Evolutionary conservation across 2,113 vertebrate genomes (phyloP).

Genomic region (Festucalex cinctus): DNA sequence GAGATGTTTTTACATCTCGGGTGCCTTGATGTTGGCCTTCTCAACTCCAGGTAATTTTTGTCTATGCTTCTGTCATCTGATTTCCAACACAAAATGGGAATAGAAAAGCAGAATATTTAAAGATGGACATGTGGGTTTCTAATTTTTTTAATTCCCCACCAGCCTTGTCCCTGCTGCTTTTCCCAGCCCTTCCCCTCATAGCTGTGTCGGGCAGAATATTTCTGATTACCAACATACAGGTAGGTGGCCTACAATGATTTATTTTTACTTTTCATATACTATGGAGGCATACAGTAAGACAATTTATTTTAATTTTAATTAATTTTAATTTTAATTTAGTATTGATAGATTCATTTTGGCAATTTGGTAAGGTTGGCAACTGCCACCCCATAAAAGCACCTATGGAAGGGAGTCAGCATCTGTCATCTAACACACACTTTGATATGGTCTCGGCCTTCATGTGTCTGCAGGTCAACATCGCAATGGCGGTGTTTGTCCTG

Average conservation of each 20-base stretch:
- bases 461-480: conserved; percentile 77
- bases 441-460: neutral
- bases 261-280: too few species aligned
- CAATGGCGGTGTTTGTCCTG: conserved; percentile 70
- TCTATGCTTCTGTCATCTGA: neutral
- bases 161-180: conserved; percentile 78
- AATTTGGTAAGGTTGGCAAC: too few species aligned
- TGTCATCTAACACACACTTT: neutral
- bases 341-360: too few species aligned
- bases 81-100: neutral
- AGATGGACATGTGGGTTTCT: neutral
- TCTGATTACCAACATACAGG: conserved; percentile 93
- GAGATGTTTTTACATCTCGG: conserved; percentile 56
- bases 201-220: conserved; percentile 81
- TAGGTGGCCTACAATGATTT: conserved; percentile 25
- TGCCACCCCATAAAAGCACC: too few species aligned
- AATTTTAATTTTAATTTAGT: too few species aligned
- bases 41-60: conserved; percentile 42
- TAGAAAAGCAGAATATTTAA: conserved; percentile 3
- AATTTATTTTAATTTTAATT: too few species aligned
- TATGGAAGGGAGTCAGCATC: too few species aligned
- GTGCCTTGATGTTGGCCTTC: conserved; percentile 53
- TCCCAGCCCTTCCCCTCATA: conserved; percentile 79
- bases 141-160: conserved; percentile 3
- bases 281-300: too few species aligned